Base-by-base conservation (phyloP, 2,797 vertebrate genomes). In the Bryconaethiops microstoma region DNA sequence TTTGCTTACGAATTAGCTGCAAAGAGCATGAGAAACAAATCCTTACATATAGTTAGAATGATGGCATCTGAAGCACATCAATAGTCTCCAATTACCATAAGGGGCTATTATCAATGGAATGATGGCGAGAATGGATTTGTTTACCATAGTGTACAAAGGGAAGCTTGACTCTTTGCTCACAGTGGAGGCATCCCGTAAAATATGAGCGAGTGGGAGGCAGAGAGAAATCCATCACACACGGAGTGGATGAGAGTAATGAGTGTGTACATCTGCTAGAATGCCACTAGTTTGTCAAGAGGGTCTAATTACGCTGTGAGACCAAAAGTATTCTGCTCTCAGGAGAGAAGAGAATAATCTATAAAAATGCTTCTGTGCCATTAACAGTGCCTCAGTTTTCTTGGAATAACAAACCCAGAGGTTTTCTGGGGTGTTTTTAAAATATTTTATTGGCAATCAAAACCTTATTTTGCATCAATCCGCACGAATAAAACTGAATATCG, bases 221-320 rank as follows among this genome's bases (percentile, higher is more conserved):
- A 23, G 76, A 72, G 71, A 81, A 72, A 71, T 83, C 70, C 45
- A 79, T 83, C 71, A 68, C 45, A 74, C 55, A 45, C 69, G 62
- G 35, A 81, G 69, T 78, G 63, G 52, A 79, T 79, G 73, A 68
- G 68, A 54, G 63, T 77, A 81, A 81, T 69, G 64, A 81, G 55
- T 83, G 75, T 83, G 84, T 79, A 79, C 76, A 83, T 83, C 63
- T 86, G 62, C 63, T 83, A 13, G 35, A 81, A 83, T 76, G 67
- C 79, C 65, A 81, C 82, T 75, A 75, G 76, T 86, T 78, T 80
- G 77, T 76, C 65, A 78, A 83, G 73, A 85, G 71, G 55, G 80
- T 79, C 67, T 79, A 83, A 86, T 83, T 82, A 65, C 76, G 57
- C 59, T 73, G 59, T 2, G 45, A 76, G 52, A 69, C 52, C 60